Conservation (phyloP, 2,888 invertebrate genomes). For the Perizoma affinitatum region DNA sequence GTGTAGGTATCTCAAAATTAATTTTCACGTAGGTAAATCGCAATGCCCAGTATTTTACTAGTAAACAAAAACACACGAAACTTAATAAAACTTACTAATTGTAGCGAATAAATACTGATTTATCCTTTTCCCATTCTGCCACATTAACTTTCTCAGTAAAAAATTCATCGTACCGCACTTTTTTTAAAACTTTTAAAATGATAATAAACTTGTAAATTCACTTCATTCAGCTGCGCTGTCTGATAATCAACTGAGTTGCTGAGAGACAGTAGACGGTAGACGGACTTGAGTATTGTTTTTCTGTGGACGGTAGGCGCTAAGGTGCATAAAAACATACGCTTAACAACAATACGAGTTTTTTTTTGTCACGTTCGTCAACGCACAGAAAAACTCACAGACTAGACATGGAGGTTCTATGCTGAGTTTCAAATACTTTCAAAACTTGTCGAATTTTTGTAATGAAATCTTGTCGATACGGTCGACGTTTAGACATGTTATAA, state of each 20-base stretch:
- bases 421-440: no score
- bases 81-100: slow-evolving; percentile 65
- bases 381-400: slow-evolving; percentile 4
- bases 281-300: no score
- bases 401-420: no score
- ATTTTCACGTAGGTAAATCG: no score
- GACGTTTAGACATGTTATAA: no score
- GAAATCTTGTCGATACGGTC: no score
- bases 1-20: no score
- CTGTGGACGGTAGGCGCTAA: slow-evolving; percentile 1
- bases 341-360: slow-evolving; percentile 16
- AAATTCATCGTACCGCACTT: slow-evolving; percentile 61
- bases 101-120: slow-evolving; percentile 76
- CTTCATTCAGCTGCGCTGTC: slow-evolving; percentile 56
- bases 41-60: no score
- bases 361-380: slow-evolving; percentile 10
- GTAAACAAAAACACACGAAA: slow-evolving; percentile 3
- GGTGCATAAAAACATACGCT: slow-evolving; percentile 24
- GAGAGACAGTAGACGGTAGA: slow-evolving; percentile 6
- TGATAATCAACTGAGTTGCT: slow-evolving; percentile 48
- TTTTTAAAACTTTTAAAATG: slow-evolving; percentile 21
- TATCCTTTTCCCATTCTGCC: slow-evolving; percentile 71
- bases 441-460: no score
- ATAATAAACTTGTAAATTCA: slow-evolving; percentile 21
- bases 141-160: slow-evolving; percentile 66